Percentiles rank a stretch among this genome's conserved stretches.
phyloP scores from a whole-genome alignment of 2,888 invertebrate species.

The Alentia gelatinosa region DNA sequence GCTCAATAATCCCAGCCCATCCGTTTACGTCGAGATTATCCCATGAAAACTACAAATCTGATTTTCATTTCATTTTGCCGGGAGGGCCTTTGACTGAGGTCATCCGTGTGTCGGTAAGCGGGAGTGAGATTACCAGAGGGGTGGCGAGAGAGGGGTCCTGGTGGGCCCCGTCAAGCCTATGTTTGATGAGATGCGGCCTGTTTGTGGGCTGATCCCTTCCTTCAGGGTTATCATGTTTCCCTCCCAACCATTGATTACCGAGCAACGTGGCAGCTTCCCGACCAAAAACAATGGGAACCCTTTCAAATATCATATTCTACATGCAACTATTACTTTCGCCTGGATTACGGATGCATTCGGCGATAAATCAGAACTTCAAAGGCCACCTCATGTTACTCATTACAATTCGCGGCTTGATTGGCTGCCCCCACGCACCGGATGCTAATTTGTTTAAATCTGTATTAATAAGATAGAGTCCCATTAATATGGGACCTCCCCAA shows the following conservation, averaged over 20 bases:
- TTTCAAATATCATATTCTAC: slow-evolving; percentile 50
- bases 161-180: background rate
- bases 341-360: background rate
- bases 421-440: background rate
- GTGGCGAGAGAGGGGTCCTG: background rate
- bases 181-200: background rate
- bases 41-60: background rate
- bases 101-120: background rate
- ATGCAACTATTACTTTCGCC: slow-evolving; percentile 24
- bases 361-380: slow-evolving; percentile 11
- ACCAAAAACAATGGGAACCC: slow-evolving; percentile 26
- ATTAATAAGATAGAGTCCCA: background rate
- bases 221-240: background rate
- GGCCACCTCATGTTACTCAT: slow-evolving; percentile 3
- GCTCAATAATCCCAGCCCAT: background rate
- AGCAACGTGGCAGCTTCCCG: background rate
- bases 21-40: background rate
- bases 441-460: background rate
- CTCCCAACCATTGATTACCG: background rate
- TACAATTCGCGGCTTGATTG: background rate
- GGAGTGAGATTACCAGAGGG: background rate
- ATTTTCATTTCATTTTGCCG: background rate
- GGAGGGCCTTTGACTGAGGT: background rate
- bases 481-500: background rate
- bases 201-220: background rate